Conservation (phyloP, 2,113 vertebrate genomes). For the Nesoenas mayeri region DNA sequence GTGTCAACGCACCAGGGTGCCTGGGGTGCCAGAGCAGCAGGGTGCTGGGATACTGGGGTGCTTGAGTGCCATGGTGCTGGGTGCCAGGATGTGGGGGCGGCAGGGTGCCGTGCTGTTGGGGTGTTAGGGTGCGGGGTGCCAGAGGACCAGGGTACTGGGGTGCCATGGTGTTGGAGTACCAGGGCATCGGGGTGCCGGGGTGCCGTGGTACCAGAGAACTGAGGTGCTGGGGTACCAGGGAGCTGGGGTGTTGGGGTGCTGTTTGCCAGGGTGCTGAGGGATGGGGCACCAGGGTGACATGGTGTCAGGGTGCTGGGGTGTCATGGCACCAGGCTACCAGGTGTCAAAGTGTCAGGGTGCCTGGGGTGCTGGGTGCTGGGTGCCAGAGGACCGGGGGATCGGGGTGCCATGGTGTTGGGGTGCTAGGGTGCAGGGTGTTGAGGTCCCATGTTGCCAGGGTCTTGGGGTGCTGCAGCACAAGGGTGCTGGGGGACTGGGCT, state of each 20-base stretch:
- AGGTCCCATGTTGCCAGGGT: too few relatives aligned
- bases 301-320: neutral
- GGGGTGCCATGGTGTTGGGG: neutral
- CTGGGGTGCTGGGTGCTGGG: too few relatives aligned
- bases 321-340: neutral
- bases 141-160: too few relatives aligned
- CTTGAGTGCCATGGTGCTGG: neutral
- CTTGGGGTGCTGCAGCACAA: neutral
- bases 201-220: neutral
- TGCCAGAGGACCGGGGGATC: neutral
- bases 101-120: neutral
- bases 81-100: neutral
- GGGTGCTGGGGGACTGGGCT: neutral
- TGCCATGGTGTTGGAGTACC: too few relatives aligned
- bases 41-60: neutral
- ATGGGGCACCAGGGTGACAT: neutral
- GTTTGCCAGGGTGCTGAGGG: neutral
- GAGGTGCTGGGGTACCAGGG: neutral
- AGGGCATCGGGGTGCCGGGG: too few relatives aligned
- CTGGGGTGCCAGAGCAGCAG: too few relatives aligned
- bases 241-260: neutral
- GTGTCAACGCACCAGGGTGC: too few relatives aligned
- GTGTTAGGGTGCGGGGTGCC: too few relatives aligned
- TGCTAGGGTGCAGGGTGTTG: accelerated
- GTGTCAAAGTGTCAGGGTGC: too few relatives aligned